phyloP scores from a whole-genome alignment of 2,888 invertebrate species.

The Tenthredo notha region DNA sequence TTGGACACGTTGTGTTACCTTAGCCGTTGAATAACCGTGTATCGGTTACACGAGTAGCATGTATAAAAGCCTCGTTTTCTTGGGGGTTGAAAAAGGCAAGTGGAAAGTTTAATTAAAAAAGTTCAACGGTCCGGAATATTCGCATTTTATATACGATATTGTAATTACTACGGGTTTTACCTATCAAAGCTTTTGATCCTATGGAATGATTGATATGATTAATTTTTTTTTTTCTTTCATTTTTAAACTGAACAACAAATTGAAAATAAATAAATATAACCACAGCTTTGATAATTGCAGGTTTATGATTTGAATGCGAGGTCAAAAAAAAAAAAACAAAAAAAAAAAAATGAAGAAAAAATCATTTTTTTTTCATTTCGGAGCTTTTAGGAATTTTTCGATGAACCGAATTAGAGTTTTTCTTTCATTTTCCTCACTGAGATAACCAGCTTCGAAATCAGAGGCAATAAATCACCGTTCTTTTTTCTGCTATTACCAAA shows the following conservation, averaged over 20 bases:
- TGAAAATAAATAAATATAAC: neutral
- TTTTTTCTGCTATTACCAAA: neutral
- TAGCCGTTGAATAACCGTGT: neutral
- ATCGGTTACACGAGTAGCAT: neutral
- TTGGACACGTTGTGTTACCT: neutral
- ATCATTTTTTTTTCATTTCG: neutral
- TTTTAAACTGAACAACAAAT: neutral
- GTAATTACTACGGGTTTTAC: neutral
- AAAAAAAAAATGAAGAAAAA: neutral
- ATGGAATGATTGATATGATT: neutral
- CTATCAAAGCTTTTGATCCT: constrained; percentile 9
- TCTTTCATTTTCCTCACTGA: neutral
- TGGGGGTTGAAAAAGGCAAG: neutral
- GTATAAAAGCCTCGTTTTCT: neutral
- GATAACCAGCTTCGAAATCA: neutral
- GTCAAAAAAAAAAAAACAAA: too few relatives aligned
- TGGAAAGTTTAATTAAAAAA: constrained; percentile 42
- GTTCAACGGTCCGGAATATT: constrained; percentile 12
- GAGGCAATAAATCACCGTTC: neutral
- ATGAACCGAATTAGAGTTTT: neutral
- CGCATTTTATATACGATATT: neutral
- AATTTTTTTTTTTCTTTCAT: neutral
- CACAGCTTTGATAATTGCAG: neutral
- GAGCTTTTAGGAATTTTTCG: neutral
- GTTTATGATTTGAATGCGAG: neutral